Evolutionary conservation across 2,113 vertebrate genomes (phyloP).

Genomic region (Canis aureus): DNA sequence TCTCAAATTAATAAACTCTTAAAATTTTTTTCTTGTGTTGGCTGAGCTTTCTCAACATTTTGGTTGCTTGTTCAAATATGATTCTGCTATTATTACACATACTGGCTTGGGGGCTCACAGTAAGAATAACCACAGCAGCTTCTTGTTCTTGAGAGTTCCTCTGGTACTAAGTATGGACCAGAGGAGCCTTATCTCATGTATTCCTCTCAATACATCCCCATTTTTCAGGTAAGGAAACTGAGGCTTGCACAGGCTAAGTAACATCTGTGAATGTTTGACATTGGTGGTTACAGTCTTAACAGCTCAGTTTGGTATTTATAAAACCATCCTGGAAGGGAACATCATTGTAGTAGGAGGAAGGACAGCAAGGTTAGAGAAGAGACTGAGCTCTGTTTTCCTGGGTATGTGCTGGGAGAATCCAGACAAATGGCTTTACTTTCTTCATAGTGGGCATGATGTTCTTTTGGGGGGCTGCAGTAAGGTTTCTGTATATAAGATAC

Average conservation of each 20-base stretch:
- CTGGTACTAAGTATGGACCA: background rate
- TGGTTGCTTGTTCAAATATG: background rate
- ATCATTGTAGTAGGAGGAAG: background rate
- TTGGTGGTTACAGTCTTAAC: background rate
- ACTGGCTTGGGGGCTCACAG: background rate
- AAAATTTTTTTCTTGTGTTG: background rate
- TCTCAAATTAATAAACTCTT: background rate
- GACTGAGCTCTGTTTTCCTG: background rate
- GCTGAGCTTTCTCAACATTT: background rate
- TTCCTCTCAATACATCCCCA: background rate
- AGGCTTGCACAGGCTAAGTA: background rate
- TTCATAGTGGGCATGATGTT: rapidly evolving
- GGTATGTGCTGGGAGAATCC: background rate
- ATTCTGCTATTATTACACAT: background rate
- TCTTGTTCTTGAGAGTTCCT: background rate
- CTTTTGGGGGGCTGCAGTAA: background rate
- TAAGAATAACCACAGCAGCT: background rate
- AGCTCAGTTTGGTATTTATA: background rate
- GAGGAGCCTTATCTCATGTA: background rate
- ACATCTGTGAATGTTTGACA: background rate
- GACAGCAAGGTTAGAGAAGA: background rate
- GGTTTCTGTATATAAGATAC: background rate
- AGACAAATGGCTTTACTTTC: background rate
- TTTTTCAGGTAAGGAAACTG: background rate
- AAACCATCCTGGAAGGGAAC: background rate